These are phyloP conservation scores for Epinephelus cyanopodus DNA, from an alignment of 2,113 vertebrate genomes.

Conservation along the genomic window DNA sequence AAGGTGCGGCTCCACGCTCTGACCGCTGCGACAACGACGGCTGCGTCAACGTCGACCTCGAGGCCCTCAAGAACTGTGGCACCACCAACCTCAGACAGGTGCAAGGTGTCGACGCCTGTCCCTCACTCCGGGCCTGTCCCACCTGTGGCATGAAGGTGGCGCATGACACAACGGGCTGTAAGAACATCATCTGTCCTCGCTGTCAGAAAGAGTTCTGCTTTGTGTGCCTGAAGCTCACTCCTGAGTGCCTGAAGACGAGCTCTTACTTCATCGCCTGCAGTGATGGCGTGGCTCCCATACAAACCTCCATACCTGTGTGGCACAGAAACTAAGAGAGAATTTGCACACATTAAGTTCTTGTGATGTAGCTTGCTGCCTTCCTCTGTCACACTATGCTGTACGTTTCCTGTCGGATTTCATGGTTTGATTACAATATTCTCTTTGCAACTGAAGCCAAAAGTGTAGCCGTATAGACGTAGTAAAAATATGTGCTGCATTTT, in stretches of 20 bases:
- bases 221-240: conserved; percentile 80
- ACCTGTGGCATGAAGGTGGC: conserved; percentile 80
- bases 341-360: neutral
- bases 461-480: rapidly evolving
- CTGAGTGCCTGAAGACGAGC: conserved; percentile 63
- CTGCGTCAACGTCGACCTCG: conserved; percentile 71
- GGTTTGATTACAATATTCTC: neutral
- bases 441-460: neutral
- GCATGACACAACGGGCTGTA: conserved; percentile 81
- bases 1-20: conserved; percentile 72
- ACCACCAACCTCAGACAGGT: conserved; percentile 34
- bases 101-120: conserved; percentile 31
- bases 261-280: conserved; percentile 74
- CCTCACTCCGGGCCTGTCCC: conserved; percentile 82
- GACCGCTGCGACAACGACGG: conserved; percentile 76
- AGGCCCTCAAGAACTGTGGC: conserved; percentile 71
- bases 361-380: neutral
- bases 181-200: conserved; percentile 82
- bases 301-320: conserved; percentile 81
- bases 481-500: neutral
- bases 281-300: conserved; percentile 76
- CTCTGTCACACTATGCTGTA: neutral
- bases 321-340: conserved; percentile 34
- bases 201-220: conserved; percentile 85
- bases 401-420: neutral